A percentile compares a stretch with the other conserved stretches of the same genome.
These are phyloP conservation scores for Electrona antarctica DNA, from an alignment of 2,113 vertebrate genomes.

Conservation along the genomic window DNA sequence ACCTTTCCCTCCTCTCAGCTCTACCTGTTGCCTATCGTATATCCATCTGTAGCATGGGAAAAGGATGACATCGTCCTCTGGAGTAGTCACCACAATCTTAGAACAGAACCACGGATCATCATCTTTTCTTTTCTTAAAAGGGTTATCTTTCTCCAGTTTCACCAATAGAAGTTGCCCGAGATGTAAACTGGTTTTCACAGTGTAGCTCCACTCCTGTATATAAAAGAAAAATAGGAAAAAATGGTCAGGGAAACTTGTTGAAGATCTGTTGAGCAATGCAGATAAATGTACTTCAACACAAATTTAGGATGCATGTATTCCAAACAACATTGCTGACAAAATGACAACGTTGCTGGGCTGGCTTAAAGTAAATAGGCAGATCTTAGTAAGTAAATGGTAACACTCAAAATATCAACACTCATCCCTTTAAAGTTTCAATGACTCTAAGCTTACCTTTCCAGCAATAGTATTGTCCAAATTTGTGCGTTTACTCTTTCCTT, in stretches of 20 bases:
- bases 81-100: slow-evolving; percentile 61
- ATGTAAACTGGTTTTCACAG: slow-evolving; percentile 35
- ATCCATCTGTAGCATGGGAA: slow-evolving; percentile 79
- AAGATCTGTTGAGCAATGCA: background rate
- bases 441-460: slow-evolving; percentile 46
- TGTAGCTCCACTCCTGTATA: slow-evolving; percentile 54
- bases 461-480: slow-evolving; percentile 44
- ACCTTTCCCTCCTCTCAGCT: slow-evolving; percentile 74
- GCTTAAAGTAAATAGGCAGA: too few relatives aligned
- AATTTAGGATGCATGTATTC: too few relatives aligned
- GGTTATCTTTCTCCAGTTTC: slow-evolving; percentile 66
- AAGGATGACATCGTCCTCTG: slow-evolving; percentile 47
- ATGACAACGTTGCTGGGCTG: too few relatives aligned
- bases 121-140: too few relatives aligned
- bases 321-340: background rate
- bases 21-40: slow-evolving; percentile 52
- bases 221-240: background rate
- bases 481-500: slow-evolving; percentile 59
- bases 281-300: background rate
- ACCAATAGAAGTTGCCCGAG: slow-evolving; percentile 69
- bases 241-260: background rate
- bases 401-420: too few relatives aligned
- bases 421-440: too few relatives aligned
- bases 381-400: too few relatives aligned
- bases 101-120: slow-evolving; percentile 78